Conservation (phyloP, 2,888 invertebrate genomes). For the Xestia ashworthii region DNA sequence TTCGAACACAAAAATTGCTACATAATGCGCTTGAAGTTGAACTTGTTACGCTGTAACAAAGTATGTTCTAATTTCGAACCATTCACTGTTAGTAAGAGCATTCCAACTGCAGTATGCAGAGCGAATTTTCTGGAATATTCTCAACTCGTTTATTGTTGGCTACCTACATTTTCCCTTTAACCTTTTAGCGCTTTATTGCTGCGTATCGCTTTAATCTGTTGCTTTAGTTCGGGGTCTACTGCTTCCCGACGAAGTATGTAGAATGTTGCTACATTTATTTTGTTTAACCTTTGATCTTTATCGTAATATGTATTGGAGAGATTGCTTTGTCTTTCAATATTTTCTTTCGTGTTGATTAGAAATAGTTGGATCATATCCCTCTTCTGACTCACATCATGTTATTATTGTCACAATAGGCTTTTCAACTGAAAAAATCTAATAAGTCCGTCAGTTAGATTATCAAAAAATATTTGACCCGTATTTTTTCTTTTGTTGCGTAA, state of each 20-base stretch:
- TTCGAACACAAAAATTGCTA: slow-evolving; percentile 48
- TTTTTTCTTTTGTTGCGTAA: too few species aligned
- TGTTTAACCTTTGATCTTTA: slow-evolving; percentile 46
- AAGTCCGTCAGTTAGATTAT: too few species aligned
- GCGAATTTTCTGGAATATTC: slow-evolving; percentile 78
- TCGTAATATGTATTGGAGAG: slow-evolving; percentile 26
- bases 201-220: slow-evolving; percentile 71
- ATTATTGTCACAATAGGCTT: neutral
- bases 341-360: slow-evolving; percentile 27
- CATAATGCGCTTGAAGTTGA: slow-evolving; percentile 59
- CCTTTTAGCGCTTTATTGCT: slow-evolving; percentile 72
- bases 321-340: slow-evolving; percentile 21
- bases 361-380: neutral
- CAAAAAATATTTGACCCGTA: too few species aligned
- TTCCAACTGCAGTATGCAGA: slow-evolving; percentile 76
- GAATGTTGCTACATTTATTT: slow-evolving; percentile 49
- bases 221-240: slow-evolving; percentile 63
- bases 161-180: slow-evolving; percentile 66
- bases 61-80: slow-evolving; percentile 82
- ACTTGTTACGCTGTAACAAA: slow-evolving; percentile 80
- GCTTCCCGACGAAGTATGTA: slow-evolving; percentile 56
- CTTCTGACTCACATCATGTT: neutral
- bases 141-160: slow-evolving; percentile 74
- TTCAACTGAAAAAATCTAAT: too few species aligned
- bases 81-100: slow-evolving; percentile 74